Evolutionary conservation across 2,888 invertebrate species (phyloP), one percentile per base, ranked within the genome.

Genomic region (Metopia argyrocephala): DNA sequence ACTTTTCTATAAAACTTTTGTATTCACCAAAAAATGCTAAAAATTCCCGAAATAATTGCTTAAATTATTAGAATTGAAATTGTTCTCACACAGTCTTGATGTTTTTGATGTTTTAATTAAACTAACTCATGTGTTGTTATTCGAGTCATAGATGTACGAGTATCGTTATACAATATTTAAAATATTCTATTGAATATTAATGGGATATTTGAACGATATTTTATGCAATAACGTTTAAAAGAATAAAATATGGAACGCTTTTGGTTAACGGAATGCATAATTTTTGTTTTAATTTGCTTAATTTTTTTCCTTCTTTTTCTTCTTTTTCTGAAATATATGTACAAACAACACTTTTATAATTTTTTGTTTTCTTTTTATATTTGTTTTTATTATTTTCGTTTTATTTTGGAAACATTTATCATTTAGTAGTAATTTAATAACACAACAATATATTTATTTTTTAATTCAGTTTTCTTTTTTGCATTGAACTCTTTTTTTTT

Each of bases 121-220:
- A 38, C 38, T 38, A 3, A 38, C 9, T 38, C 38, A 38, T 2
- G 3, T 38, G 38, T n/a, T 15, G 38, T 38, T 38, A 38, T 15
- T 38, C 12, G 15, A 38, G 38, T 38, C 2, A 9, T 15, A 38
- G 15, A 15, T 38, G n/a, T n/a, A n/a, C n/a, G n/a, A n/a, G 38
- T 3, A 15, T 38, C 15, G 12, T 38, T 38, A 38, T 38, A n/a
- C n/a, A n/a, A n/a, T n/a, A 12, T 38, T 38, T 38, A 38, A 38
- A 38, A 38, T 38, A 38, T 38, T 38, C 38, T 38, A 12, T 27
- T 52, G 38, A 59, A 64, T 64, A 31, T 64, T 20, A 7, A 56
- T 56, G 2, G 12, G 15, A 1, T 21, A 56, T 28, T 46, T 21
- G 69, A 45, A 76, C 68, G 54, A 69, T 69, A 62, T 76, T 76